Conservation (phyloP, 2,113 vertebrate genomes). For the Dicentrarchus labrax region DNA sequence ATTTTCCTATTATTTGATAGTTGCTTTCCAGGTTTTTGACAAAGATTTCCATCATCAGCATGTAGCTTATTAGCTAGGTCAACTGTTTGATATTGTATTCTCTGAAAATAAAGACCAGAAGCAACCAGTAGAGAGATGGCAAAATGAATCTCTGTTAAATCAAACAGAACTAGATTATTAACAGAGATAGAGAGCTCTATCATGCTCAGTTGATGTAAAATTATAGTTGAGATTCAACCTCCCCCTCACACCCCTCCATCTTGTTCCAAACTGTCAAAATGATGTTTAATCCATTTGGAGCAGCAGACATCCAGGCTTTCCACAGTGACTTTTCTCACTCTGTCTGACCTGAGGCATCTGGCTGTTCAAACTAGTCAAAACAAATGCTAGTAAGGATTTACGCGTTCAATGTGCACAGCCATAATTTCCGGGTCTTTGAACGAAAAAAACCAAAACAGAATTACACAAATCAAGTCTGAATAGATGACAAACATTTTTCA, state of each 20-base stretch:
- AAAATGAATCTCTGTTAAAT: neutral
- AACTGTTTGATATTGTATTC: neutral
- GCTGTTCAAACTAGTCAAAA: neutral
- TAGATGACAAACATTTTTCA: neutral
- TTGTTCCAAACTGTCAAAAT: conserved; percentile 18
- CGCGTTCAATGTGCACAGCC: neutral
- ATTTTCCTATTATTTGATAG: too few relatives aligned
- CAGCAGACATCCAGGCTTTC: neutral
- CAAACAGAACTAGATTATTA: neutral
- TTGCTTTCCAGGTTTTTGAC: too few relatives aligned
- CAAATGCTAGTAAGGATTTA: neutral
- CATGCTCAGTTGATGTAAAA: neutral
- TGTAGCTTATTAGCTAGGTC: neutral
- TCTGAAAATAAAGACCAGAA: neutral
- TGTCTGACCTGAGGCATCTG: conserved; percentile 31
- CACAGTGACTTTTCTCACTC: conserved; percentile 8
- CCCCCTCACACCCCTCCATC: neutral
- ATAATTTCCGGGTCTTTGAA: neutral
- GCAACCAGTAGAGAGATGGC: neutral
- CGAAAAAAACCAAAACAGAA: neutral
- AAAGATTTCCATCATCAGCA: neutral
- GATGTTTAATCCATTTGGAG: conserved; percentile 1
- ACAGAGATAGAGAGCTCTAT: neutral
- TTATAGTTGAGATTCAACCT: neutral
- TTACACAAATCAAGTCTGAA: neutral